Conservation (phyloP, 1,140 invertebrate genomes). For the Polyergus mexicanus region DNA sequence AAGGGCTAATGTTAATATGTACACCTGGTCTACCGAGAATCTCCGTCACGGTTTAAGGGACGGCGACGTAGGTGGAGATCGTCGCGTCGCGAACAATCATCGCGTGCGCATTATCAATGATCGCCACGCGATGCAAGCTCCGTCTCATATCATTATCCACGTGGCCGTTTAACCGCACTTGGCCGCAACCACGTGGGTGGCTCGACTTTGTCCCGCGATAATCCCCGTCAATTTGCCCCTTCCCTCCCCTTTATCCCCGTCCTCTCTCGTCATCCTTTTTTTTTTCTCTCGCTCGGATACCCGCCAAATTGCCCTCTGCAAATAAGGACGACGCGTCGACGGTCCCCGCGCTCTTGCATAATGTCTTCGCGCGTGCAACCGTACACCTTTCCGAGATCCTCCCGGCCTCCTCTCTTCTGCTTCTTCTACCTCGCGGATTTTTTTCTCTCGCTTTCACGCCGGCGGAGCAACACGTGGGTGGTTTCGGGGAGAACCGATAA, state of each 20-base stretch:
- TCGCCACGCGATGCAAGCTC: not conserved
- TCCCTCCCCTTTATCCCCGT: not conserved
- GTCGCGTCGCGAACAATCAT: constrained; percentile 12
- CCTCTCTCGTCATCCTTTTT: not conserved
- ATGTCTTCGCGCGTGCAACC: constrained; percentile 37
- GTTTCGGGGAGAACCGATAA: constrained; percentile 56
- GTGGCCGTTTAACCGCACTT: constrained; percentile 40
- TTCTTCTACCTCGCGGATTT: constrained; percentile 5
- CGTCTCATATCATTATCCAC: constrained; percentile 26
- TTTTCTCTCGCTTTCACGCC: constrained; percentile 29
- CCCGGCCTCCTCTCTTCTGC: not conserved
- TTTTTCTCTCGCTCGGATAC: constrained; percentile 38
- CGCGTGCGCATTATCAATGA: constrained; percentile 44
- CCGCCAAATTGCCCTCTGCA: constrained; percentile 51
- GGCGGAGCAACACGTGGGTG: constrained; percentile 56
- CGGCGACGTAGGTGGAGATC: not conserved
- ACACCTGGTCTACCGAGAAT: not conserved
- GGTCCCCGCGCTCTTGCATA: constrained; percentile 52
- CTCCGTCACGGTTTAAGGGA: not conserved
- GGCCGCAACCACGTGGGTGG: constrained; percentile 58
- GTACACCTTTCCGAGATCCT: constrained; percentile 24
- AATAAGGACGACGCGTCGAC: constrained; percentile 59
- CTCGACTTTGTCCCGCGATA: constrained; percentile 58
- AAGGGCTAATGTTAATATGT: not conserved
- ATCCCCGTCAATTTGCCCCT: constrained; percentile 47